phyloP scores from a whole-genome alignment of 2,797 vertebrate species.

The Pygocentrus nattereri region DNA sequence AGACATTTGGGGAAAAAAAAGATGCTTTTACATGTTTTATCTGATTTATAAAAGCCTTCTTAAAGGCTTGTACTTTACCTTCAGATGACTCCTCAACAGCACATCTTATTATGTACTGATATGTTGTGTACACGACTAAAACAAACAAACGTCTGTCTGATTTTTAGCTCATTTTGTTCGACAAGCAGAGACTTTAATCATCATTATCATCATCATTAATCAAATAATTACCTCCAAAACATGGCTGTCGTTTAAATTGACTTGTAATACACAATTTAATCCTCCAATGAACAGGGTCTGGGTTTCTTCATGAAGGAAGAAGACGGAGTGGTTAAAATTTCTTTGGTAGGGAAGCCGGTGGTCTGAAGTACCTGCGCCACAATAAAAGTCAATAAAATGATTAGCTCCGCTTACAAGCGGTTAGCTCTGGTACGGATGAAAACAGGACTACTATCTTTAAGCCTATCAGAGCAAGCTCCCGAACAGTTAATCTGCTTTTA shows the following conservation, averaged over 20 bases:
- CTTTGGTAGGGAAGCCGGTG: conserved; percentile 47
- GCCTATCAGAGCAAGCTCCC: too few relatives aligned
- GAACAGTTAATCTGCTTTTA: too few relatives aligned
- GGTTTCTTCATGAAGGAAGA: conserved; percentile 63
- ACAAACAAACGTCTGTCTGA: too few relatives aligned
- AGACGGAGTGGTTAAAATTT: conserved; percentile 67
- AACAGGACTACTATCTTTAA: too few relatives aligned
- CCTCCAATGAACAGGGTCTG: conserved; percentile 72
- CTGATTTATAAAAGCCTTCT: too few relatives aligned
- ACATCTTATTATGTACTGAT: not conserved
- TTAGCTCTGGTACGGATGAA: too few relatives aligned
- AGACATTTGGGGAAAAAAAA: too few relatives aligned
- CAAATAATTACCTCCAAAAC: conserved; percentile 68
- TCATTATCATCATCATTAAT: not conserved
- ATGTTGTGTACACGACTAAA: not conserved
- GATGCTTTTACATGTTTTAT: too few relatives aligned
- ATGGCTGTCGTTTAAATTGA: conserved; percentile 57
- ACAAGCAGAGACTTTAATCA: too few relatives aligned
- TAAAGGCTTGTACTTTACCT: too few relatives aligned
- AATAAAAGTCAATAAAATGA: not conserved
- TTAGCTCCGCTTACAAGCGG: too few relatives aligned
- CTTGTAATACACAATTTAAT: conserved; percentile 62
- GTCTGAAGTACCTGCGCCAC: conserved; percentile 3
- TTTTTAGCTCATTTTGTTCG: too few relatives aligned
- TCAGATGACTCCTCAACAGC: not conserved